Conservation (phyloP, 2,797 vertebrate species). For the Rhynchonycteris naso region DNA sequence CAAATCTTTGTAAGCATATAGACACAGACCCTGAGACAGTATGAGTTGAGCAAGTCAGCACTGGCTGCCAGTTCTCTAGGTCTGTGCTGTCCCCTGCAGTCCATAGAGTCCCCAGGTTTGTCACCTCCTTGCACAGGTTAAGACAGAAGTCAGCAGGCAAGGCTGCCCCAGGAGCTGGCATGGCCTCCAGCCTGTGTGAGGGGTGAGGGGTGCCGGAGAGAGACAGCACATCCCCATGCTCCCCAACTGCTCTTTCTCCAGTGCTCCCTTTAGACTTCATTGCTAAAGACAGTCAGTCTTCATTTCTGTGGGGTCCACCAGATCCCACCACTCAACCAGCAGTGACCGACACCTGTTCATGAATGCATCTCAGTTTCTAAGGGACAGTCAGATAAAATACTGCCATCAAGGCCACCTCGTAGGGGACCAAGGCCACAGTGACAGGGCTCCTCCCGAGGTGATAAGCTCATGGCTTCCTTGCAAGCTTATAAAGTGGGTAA, state of each 20-base stretch:
- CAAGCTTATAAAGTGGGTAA: not conserved
- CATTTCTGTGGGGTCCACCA: not conserved
- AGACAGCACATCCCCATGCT: fast-evolving
- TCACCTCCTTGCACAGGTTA: not conserved
- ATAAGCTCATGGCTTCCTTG: not conserved
- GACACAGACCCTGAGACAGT: not conserved
- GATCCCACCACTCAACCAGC: not conserved
- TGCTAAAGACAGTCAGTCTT: conserved; percentile 15
- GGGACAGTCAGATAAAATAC: not conserved
- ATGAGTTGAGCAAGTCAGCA: not conserved
- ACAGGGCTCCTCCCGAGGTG: conserved; percentile 6
- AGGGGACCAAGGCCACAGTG: not conserved
- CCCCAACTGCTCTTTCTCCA: not conserved
- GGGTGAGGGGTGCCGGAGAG: not conserved
- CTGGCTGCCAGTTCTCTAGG: too few species aligned
- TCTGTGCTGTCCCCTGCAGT: not conserved
- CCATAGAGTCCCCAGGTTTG: not conserved
- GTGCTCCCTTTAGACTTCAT: not conserved
- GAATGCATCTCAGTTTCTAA: conserved; percentile 42
- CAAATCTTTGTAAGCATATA: not conserved
- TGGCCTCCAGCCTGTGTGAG: not conserved
- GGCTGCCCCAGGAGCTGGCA: not conserved
- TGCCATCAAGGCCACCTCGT: not conserved
- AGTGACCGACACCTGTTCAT: not conserved
- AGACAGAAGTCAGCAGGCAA: not conserved